Conservation (phyloP, 2,113 vertebrate genomes). For the Mustela lutreola region DNA sequence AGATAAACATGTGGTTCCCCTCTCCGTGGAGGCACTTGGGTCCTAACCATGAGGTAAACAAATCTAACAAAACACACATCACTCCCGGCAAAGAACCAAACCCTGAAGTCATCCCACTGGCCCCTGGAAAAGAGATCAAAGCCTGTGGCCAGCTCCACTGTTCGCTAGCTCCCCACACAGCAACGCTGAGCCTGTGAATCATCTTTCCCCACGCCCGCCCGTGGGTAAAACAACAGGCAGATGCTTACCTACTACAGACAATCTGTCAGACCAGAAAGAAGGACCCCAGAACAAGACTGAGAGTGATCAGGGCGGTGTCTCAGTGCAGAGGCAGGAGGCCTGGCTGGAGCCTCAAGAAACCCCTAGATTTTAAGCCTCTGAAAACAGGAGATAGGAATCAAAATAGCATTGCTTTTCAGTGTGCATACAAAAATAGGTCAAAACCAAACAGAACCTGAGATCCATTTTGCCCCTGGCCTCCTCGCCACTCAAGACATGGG, state of each 20-base stretch:
- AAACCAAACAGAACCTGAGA: slow-evolving; percentile 79
- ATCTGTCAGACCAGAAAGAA: slow-evolving; percentile 74
- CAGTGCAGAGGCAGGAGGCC: slow-evolving; percentile 21
- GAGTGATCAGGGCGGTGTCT: slow-evolving; percentile 56
- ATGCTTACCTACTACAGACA: slow-evolving; percentile 76
- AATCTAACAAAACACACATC: slow-evolving; percentile 81
- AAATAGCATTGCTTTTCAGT: slow-evolving; percentile 77
- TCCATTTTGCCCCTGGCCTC: slow-evolving; percentile 52
- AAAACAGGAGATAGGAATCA: slow-evolving; percentile 80
- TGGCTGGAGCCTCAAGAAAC: slow-evolving; percentile 29
- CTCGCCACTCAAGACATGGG: slow-evolving; percentile 45
- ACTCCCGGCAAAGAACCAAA: slow-evolving; percentile 80
- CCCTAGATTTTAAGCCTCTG: slow-evolving; percentile 62
- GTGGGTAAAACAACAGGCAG: slow-evolving; percentile 77
- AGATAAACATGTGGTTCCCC: slow-evolving; percentile 76
- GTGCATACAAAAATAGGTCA: slow-evolving; percentile 71
- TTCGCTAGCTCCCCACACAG: slow-evolving; percentile 65
- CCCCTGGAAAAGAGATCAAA: slow-evolving; percentile 83
- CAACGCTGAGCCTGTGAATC: slow-evolving; percentile 70
- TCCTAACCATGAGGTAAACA: slow-evolving; percentile 82
- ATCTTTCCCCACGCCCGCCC: slow-evolving; percentile 69
- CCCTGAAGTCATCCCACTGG: slow-evolving; percentile 82
- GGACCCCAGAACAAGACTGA: slow-evolving; percentile 48
- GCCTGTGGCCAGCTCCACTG: slow-evolving; percentile 67
- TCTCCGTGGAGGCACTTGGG: slow-evolving; percentile 73